phyloP scores from a whole-genome alignment of 1,140 invertebrate species.

The Episyrphus balteatus region DNA sequence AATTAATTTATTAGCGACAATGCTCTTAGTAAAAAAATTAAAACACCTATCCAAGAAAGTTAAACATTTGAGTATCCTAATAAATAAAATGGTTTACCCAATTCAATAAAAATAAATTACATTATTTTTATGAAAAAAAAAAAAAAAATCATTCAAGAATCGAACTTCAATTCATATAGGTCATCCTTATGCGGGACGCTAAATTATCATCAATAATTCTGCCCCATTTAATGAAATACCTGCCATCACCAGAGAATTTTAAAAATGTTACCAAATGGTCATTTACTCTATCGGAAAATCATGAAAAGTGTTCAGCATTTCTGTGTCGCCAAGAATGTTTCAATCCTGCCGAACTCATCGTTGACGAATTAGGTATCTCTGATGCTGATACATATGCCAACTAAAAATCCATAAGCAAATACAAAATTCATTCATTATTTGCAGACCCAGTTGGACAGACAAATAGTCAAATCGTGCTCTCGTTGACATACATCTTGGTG shows the following conservation, averaged over 20 bases:
- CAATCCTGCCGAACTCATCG: slow-evolving; percentile 28
- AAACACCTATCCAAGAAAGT: too few species aligned
- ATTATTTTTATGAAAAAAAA: too few species aligned
- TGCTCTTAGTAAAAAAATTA: too few species aligned
- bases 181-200: slow-evolving; percentile 54
- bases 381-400: not conserved
- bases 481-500: slow-evolving; percentile 45
- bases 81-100: too few species aligned
- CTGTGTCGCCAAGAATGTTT: slow-evolving; percentile 46
- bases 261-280: slow-evolving; percentile 30
- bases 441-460: slow-evolving; percentile 32
- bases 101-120: too few species aligned
- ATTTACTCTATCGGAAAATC: slow-evolving; percentile 18
- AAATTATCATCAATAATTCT: slow-evolving; percentile 38
- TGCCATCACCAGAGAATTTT: slow-evolving; percentile 32
- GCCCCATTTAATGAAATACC: slow-evolving; percentile 31
- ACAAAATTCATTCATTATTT: not conserved
- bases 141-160: too few species aligned
- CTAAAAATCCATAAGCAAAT: not conserved
- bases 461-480: slow-evolving; percentile 42
- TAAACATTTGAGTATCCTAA: too few species aligned
- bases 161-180: too few species aligned
- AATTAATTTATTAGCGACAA: too few species aligned
- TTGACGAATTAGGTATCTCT: slow-evolving; percentile 17
- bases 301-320: slow-evolving; percentile 48